Evolutionary conservation across 1,140 invertebrate genomes (phyloP).

Genomic region (Zaprionus ghesquierei): DNA sequence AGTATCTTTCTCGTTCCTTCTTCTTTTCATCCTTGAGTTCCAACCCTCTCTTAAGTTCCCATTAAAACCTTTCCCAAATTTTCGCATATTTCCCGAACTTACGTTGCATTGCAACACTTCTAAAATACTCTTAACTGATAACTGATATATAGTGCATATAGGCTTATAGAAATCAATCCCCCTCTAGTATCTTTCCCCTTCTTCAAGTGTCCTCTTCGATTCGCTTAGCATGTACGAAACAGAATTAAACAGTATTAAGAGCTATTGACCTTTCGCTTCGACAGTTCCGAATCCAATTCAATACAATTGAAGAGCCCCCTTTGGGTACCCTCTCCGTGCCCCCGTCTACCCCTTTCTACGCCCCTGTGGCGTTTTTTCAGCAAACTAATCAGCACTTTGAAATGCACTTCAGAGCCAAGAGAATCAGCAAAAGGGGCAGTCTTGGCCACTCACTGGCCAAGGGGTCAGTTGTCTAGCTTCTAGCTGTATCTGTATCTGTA

Average conservation of each 20-base stretch:
- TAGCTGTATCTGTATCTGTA: slow-evolving; percentile 5
- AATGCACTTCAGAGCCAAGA: slow-evolving; percentile 10
- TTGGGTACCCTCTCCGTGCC: neutral
- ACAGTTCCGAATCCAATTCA: slow-evolving; percentile 29
- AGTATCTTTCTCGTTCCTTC: too few species aligned
- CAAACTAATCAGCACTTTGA: slow-evolving; percentile 63
- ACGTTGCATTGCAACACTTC: neutral
- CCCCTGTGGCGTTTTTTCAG: too few species aligned
- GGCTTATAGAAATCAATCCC: neutral
- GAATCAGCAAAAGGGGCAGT: too few species aligned
- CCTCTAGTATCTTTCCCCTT: neutral
- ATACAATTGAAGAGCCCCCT: neutral
- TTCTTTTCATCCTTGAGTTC: neutral
- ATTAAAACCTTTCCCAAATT: neutral
- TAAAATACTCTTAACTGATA: neutral
- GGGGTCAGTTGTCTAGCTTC: slow-evolving; percentile 42
- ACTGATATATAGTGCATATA: too few species aligned
- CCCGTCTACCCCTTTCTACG: too few species aligned
- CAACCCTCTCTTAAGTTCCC: too few species aligned
- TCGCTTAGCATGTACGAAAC: neutral
- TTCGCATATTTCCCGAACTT: too few species aligned
- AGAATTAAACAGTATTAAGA: neutral
- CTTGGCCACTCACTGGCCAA: slow-evolving; percentile 1
- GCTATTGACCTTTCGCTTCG: neutral
- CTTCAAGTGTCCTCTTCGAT: neutral